Evolutionary conservation across 1,140 invertebrate genomes (phyloP).

Genomic region (Mizuhopecten yessoensis): DNA sequence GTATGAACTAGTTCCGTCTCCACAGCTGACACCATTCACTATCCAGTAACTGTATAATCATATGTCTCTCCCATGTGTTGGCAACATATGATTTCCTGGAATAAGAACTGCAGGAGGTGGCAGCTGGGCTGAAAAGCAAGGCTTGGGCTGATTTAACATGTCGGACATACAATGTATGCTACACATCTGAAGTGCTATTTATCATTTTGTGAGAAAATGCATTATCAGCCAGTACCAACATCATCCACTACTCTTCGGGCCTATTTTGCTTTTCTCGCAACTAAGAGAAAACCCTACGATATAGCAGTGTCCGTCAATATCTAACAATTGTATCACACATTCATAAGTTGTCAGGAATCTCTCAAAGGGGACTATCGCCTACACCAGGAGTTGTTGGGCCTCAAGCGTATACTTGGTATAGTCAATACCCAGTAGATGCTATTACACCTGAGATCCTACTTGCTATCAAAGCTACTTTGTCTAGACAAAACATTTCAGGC

Average conservation of each 20-base stretch:
- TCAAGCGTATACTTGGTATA: slow-evolving; percentile 51
- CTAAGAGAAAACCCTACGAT: slow-evolving; percentile 39
- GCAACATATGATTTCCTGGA: slow-evolving; percentile 44
- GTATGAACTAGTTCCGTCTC: slow-evolving; percentile 50
- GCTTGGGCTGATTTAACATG: background rate
- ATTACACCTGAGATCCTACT: slow-evolving; percentile 48
- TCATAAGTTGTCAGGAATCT: slow-evolving; percentile 48
- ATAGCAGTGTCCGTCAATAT: slow-evolving; percentile 52
- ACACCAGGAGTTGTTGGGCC: slow-evolving; percentile 42
- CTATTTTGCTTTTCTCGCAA: slow-evolving; percentile 53
- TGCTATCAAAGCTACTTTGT: background rate
- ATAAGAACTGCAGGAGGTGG: background rate
- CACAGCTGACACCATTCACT: background rate
- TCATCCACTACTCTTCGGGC: slow-evolving; percentile 21
- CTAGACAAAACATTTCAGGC: too few relatives aligned
- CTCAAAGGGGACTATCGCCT: background rate
- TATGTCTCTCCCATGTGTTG: slow-evolving; percentile 56
- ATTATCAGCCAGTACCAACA: slow-evolving; percentile 22
- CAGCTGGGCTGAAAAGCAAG: background rate
- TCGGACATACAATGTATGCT: background rate
- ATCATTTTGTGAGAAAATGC: slow-evolving; percentile 43
- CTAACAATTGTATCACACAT: slow-evolving; percentile 49
- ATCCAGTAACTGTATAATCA: slow-evolving; percentile 44
- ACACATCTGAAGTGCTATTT: slow-evolving; percentile 41
- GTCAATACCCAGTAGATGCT: slow-evolving; percentile 22